Evolutionary conservation across 92 coral and sea anemone genomes (phyloP).

Genomic region (Porites rus): DNA sequence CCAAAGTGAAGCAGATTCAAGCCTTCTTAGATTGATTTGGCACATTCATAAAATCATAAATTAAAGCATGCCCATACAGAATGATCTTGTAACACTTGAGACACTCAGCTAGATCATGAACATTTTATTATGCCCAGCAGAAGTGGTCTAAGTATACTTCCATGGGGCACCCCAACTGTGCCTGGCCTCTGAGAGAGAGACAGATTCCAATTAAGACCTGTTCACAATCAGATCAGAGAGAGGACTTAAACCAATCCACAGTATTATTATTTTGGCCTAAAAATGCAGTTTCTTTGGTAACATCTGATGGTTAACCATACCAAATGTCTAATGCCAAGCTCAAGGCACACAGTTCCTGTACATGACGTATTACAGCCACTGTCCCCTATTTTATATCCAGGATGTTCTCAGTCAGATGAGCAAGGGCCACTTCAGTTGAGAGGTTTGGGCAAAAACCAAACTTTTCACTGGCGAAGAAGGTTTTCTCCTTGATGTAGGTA

Average conservation of each 20-base stretch:
- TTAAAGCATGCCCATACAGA: constrained; percentile 36
- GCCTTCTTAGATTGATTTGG: background rate
- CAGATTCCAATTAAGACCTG: constrained; percentile 18
- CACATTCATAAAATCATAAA: constrained; percentile 21
- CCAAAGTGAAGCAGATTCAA: too few species aligned
- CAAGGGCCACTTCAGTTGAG: constrained; percentile 12
- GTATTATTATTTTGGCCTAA: too few species aligned
- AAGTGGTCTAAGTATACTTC: constrained; percentile 8
- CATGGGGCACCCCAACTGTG: constrained; percentile 24
- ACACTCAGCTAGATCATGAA: constrained; percentile 4
- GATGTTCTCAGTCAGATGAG: constrained; percentile 49
- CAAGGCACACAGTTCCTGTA: too few species aligned
- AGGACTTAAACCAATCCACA: too few species aligned
- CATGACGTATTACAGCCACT: too few species aligned
- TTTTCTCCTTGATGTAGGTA: constrained; percentile 40
- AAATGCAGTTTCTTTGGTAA: too few species aligned
- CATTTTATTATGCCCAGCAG: background rate
- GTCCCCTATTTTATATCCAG: background rate
- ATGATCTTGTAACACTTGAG: constrained; percentile 13
- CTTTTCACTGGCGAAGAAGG: constrained; percentile 14
- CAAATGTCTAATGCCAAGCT: too few species aligned
- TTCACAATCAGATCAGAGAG: background rate
- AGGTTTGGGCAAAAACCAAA: constrained; percentile 30
- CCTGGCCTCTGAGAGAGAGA: constrained; percentile 17
- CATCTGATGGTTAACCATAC: too few species aligned